Base-by-base conservation (phyloP, 2,888 invertebrate genomes). In the Sialis fuliginosa region DNA sequence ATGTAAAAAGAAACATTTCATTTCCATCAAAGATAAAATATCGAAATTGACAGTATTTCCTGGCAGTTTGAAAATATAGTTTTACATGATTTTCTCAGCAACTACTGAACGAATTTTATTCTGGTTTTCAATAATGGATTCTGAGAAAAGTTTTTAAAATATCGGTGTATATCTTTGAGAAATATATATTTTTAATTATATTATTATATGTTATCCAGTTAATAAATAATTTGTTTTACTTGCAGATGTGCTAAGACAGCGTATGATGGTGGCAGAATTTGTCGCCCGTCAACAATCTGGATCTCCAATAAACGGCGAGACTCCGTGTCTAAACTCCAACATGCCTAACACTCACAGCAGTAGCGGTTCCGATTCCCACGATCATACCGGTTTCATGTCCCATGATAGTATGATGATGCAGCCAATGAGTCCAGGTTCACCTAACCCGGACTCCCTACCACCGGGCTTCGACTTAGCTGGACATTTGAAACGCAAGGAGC, bases 201-300 rank as follows among this genome's bases (percentile, higher is more conserved):
- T 22, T 22, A 22, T 22, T 22, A 22, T 22, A 22, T 22, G 22
- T 22, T 22, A 22, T 4, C 2, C 4, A 22, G 22, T 22, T 22
- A 22, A 2, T 22, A 22, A 22, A 22, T 22, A 22, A 22, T 22
- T 22, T 2, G 2, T 22, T 22, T 22, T 22, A 22, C 4, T 22
- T 22, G 4, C 62, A 65, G 65, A 66, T 61, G 64, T 64, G 54
- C 55, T 66, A 58, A 65, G 65, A 58, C 77, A 78, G 67, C 79
- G 77, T 71, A 84, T 81, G 75, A 85, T 86, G 82, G 85, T 87
- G 68, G 86, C 85, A 67, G 85, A 86, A 72, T 81, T 85, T 67
- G 81, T 84, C 61, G 72, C 82, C 64, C 81, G 83, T 61, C 82
- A 78, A 64, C 79, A 77, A 58, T 75, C 72, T 70, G 74, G 74